Percentiles rank a stretch among this genome's conserved stretches.
These are phyloP conservation scores for Peromyscus californicus DNA, from an alignment of 2,113 vertebrate genomes.

Conservation along the genomic window DNA sequence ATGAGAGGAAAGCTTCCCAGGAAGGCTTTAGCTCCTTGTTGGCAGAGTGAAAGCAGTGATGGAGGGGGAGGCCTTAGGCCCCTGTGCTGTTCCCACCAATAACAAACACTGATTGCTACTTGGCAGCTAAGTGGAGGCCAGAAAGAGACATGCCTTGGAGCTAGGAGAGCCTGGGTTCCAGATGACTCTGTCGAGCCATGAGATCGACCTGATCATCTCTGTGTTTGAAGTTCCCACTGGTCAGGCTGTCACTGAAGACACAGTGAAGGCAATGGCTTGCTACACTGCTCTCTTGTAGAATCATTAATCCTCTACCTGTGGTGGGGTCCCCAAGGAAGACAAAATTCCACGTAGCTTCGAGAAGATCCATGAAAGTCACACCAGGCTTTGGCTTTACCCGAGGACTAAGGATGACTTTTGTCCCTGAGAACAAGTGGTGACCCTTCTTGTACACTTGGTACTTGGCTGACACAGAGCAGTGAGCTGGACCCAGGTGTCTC, in stretches of 20 bases:
- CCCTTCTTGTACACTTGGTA: not conserved
- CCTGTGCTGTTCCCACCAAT: not conserved
- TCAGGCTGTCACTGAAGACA: not conserved
- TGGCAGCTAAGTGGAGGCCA: not conserved
- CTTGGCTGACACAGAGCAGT: fast-evolving
- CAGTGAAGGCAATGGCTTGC: not conserved
- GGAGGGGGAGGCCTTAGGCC: not conserved
- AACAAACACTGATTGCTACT: not conserved
- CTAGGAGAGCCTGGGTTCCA: not conserved
- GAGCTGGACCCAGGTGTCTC: not conserved
- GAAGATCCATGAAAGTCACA: not conserved
- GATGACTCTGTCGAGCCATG: not conserved
- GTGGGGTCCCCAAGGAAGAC: not conserved
- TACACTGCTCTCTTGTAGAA: not conserved
- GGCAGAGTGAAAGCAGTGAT: not conserved
- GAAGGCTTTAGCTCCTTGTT: not conserved
- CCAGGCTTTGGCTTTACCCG: not conserved
- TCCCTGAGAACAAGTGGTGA: not conserved
- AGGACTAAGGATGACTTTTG: not conserved
- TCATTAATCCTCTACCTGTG: not conserved
- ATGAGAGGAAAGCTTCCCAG: not conserved
- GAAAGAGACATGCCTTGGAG: not conserved
- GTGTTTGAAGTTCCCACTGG: not conserved
- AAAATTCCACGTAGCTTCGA: fast-evolving
- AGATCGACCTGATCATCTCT: not conserved